Evolutionary conservation across 2,888 invertebrate genomes (phyloP), one percentile per base, ranked within the genome.

Genomic region (Nycteola revayana): DNA sequence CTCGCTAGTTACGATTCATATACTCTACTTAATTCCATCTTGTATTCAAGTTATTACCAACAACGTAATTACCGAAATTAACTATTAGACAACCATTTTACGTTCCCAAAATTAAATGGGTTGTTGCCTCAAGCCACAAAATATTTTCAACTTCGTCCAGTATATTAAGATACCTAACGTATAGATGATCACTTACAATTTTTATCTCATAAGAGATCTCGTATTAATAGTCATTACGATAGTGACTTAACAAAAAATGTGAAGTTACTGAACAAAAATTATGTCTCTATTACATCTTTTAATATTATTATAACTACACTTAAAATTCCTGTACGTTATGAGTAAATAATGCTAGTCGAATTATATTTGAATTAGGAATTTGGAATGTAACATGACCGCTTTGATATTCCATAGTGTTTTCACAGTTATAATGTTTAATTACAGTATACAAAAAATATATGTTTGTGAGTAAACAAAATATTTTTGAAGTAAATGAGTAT

Each of bases 251-350:
- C 62, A 66, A 68, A 71, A 69, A 68, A 63, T 56, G 6, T 47
- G 58, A 62, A 52, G 59, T 64, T 63, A 59, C 56, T 49, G 48
- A 40, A 68, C 64, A 60, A 67, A 72, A 76, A 75, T 74, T 75
- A 80, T 77, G 75, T 74, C 76, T 80, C 72, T 75, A 79, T 82
- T 74, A 74, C 58, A 69, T 56, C 60, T 58, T 75, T 82, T 75
- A 79, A 49, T 54, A 61, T 70, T 66, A 74, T 75, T 66, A 69
- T 59, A 21, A 2, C 21, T 21, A 66, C 61, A 59, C 58, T 68
- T 67, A 61, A 60, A 47, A 42, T 21, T n/a, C 21, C 7, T n/a
- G 21, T 33, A 36, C 40, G 37, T 55, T 47, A 41, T 39, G 42
- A 49, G 56, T 49, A 52, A 61, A 60, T 57, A 63, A 44, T 53